These are phyloP conservation scores for Nannoperca australis DNA, from an alignment of 2,797 vertebrate genomes.

Conservation along the genomic window DNA sequence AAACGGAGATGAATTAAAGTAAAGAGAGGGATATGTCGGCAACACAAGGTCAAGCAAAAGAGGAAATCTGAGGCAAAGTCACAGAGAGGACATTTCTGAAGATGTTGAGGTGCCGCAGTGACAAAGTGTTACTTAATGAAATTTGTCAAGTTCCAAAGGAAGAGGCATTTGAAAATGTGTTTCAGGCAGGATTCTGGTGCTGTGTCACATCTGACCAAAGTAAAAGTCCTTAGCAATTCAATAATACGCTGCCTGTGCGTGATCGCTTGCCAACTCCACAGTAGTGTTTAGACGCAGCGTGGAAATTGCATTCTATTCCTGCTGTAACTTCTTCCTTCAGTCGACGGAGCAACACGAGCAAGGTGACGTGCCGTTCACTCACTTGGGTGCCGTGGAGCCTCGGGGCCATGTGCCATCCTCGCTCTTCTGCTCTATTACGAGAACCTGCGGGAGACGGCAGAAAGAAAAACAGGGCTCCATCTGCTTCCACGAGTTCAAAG, in stretches of 20 bases:
- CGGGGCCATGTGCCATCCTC: constrained; percentile 97
- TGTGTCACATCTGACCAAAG: neutral
- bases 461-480: constrained; percentile 36
- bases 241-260: neutral
- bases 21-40: constrained; percentile 66
- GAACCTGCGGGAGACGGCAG: constrained; percentile 85
- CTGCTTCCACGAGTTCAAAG: constrained; percentile 33
- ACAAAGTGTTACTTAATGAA: constrained; percentile 2
- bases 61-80: constrained; percentile 40
- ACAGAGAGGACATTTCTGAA: constrained; percentile 35
- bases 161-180: neutral
- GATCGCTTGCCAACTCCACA: constrained; percentile 2
- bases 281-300: neutral
- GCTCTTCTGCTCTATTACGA: constrained; percentile 98
- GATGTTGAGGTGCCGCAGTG: constrained; percentile 54
- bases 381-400: constrained; percentile 94
- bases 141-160: constrained; percentile 20
- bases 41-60: constrained; percentile 72
- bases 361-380: constrained; percentile 79
- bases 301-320: constrained; percentile 20
- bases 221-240: neutral
- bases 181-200: constrained; percentile 10
- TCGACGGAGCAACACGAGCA: constrained; percentile 28
- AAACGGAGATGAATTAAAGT: constrained; percentile 71
- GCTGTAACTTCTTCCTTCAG: constrained; percentile 21